Base-by-base conservation (phyloP, 2,888 invertebrate species). In the Temnothorax ravouxi region DNA sequence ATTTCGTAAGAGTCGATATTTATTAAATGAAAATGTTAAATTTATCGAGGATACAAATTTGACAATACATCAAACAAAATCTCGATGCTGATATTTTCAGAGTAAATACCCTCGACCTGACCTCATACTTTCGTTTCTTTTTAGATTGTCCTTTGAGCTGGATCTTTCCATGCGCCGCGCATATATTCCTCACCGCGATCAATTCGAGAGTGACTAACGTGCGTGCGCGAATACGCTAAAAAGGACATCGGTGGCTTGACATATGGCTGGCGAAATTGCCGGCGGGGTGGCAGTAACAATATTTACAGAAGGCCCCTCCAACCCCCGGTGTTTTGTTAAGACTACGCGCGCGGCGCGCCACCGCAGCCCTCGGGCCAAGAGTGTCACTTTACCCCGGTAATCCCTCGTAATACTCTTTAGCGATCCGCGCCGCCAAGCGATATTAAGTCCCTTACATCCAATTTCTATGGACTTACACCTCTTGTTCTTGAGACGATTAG, bases 321-420 rank as follows among this genome's bases (percentile, higher is more conserved):
- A 90, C 93, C 93, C 93, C 92, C 88, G 89, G 88, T 94, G 94
- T 95, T 95, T 94, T 95, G 94, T 93, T 93, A 94, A 94, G 95
- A 93, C 94, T 94, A 90, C 90, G 90, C 90, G 90, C 88, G 90
- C 88, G 84, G 91, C 92, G 88, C 90, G 83, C 71, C 64, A 84
- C 86, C 89, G 83, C 85, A 88, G 91, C 92, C 93, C 90, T 84
- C 86, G 91, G 92, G 91, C 88, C 88, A 91, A 88, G 89, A 91
- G 92, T 92, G 92, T 93, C 93, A 93, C 94, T 93, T 93, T 92
- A 93, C 93, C 91, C 91, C 91, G 87, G 90, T 94, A 94, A 94
- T 94, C 94, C 93, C 85, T 88, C 88, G 89, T 94, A 94, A 94
- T 94, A 91, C 94, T 93, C 93, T 93, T 93, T 92, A 92, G 93